Conservation (phyloP, 1,140 invertebrate species). For the Solenopsis fugax region DNA sequence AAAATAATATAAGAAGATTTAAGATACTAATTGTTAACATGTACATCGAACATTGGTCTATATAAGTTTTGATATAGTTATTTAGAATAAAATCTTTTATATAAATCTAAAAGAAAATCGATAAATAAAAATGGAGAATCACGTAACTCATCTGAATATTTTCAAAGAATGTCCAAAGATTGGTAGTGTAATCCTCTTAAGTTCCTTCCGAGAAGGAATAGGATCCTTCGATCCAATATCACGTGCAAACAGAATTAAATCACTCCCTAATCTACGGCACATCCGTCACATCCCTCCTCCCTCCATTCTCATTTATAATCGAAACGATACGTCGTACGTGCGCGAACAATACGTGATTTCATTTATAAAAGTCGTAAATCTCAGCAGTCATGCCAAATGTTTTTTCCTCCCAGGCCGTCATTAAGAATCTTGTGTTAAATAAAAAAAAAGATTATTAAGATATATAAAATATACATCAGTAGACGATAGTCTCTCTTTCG, state of each 20-base stretch:
- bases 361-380: conserved; percentile 1
- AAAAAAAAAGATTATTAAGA: neutral
- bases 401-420: neutral
- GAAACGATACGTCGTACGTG: neutral
- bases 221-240: conserved; percentile 49
- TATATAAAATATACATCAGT: neutral
- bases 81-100: neutral
- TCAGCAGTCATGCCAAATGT: neutral
- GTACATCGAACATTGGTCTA: too few species aligned
- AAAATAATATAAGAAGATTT: too few species aligned
- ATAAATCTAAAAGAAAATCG: neutral
- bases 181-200: conserved; percentile 68
- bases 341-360: conserved; percentile 24
- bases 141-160: neutral
- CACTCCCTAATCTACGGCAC: conserved; percentile 37
- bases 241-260: conserved; percentile 69
- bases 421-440: neutral
- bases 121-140: neutral
- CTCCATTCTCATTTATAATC: conserved; percentile 35
- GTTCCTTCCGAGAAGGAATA: conserved; percentile 62
- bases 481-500: neutral
- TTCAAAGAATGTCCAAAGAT: neutral
- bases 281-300: neutral
- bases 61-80: too few species aligned
- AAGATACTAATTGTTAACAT: too few species aligned